These are phyloP conservation scores for Eretmocerus hayati DNA, from an alignment of 2,888 invertebrate genomes.

Conservation along the genomic window DNA sequence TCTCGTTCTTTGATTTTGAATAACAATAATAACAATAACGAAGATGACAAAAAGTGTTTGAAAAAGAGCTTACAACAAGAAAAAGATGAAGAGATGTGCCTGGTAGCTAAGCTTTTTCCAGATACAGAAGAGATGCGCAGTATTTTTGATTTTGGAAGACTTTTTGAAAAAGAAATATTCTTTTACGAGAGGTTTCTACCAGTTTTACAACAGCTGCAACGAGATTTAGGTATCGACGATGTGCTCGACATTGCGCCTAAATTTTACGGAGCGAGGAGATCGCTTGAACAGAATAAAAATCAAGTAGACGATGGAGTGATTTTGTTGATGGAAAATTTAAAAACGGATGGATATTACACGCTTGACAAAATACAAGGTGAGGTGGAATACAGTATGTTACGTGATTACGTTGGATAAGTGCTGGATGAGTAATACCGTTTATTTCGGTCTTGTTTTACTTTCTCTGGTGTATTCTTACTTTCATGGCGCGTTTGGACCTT, in stretches of 20 bases:
- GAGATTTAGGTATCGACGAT: slow-evolving; percentile 1
- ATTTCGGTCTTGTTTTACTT: not conserved
- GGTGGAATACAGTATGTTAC: too few species aligned
- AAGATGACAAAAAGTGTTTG: not conserved
- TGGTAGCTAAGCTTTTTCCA: slow-evolving; percentile 15
- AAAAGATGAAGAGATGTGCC: slow-evolving; percentile 2
- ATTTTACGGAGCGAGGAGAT: slow-evolving; percentile 4
- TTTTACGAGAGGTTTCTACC: slow-evolving; percentile 15
- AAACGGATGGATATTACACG: slow-evolving; percentile 12
- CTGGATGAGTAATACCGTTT: not conserved
- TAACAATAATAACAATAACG: too few species aligned
- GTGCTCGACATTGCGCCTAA: slow-evolving; percentile 6
- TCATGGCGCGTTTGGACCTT: too few species aligned
- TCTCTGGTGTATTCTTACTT: not conserved
- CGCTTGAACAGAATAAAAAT: not conserved
- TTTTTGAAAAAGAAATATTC: slow-evolving; percentile 19
- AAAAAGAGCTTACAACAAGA: not conserved
- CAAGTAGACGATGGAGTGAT: slow-evolving; percentile 8
- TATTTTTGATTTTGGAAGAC: slow-evolving; percentile 9
- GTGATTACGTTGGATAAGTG: too few species aligned
- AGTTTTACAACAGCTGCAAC: not conserved
- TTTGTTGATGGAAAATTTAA: slow-evolving; percentile 17
- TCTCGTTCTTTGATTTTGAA: not conserved
- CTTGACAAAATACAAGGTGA: slow-evolving; percentile 17
- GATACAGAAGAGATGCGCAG: not conserved